Conservation (phyloP, 2,113 vertebrate genomes). For the Tychaedon coryphoeus region DNA sequence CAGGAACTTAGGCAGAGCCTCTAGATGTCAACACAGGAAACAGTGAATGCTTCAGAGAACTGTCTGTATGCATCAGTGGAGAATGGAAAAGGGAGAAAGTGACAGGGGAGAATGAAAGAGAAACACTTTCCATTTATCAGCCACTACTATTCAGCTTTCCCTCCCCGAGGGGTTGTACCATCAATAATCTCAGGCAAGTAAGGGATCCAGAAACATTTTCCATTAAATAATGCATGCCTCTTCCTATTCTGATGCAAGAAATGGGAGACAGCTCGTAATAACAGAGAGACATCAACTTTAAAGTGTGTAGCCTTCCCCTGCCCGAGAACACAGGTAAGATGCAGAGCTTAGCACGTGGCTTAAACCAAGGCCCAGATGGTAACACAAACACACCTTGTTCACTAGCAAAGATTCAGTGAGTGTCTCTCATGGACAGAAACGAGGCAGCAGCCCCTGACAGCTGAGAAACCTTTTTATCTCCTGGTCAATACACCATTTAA, state of each 20-base stretch:
- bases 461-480: neutral
- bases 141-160: neutral
- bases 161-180: rapidly evolving
- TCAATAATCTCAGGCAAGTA: neutral
- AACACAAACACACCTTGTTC: neutral
- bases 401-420: neutral
- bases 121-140: neutral
- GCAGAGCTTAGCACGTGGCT: neutral
- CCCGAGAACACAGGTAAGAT: neutral
- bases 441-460: neutral
- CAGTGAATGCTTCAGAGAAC: neutral
- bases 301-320: neutral
- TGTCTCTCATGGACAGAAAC: neutral
- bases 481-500: neutral
- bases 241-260: neutral
- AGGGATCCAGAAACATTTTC: neutral
- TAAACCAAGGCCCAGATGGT: neutral
- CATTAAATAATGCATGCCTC: neutral
- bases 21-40: neutral
- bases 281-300: neutral
- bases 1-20: neutral
- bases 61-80: neutral
- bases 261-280: neutral
- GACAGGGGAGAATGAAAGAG: neutral
- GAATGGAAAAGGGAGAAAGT: neutral